Evolutionary conservation across 2,113 vertebrate genomes (phyloP).

Genomic region (Phylloscopus whistleri): DNA sequence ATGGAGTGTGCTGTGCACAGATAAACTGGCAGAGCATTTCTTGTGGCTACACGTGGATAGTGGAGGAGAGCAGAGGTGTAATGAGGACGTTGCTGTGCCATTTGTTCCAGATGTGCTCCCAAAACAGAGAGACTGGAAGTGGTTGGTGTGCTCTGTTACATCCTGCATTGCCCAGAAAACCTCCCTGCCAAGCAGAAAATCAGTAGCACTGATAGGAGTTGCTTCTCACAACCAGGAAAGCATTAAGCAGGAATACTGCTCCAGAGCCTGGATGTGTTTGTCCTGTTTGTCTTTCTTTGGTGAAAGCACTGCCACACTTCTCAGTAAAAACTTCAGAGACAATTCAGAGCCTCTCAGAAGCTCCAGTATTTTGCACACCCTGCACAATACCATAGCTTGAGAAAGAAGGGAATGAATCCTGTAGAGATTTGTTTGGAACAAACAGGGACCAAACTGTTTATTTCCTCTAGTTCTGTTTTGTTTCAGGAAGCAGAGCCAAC

Average conservation of each 20-base stretch:
- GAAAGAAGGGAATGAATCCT: neutral
- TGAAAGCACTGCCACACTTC: neutral
- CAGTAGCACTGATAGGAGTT: neutral
- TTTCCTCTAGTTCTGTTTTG: neutral
- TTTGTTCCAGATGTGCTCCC: neutral
- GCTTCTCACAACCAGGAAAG: neutral
- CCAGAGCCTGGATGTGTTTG: neutral
- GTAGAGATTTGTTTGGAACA: neutral
- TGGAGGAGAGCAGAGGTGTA: neutral
- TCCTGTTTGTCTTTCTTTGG: neutral
- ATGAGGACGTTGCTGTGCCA: neutral
- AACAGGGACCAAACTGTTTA: neutral
- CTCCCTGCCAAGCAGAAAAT: neutral
- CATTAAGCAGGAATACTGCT: accelerated
- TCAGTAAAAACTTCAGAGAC: neutral
- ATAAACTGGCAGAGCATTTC: accelerated
- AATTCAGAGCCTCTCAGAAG: neutral
- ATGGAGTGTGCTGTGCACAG: neutral
- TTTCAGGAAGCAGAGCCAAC: neutral
- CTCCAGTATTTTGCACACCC: neutral
- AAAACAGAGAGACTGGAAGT: neutral
- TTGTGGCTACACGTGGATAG: accelerated
- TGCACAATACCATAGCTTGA: neutral
- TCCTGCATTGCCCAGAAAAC: neutral
- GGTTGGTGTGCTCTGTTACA: neutral